Conservation (phyloP, 2,888 invertebrate genomes). For the Fragum sueziense region DNA sequence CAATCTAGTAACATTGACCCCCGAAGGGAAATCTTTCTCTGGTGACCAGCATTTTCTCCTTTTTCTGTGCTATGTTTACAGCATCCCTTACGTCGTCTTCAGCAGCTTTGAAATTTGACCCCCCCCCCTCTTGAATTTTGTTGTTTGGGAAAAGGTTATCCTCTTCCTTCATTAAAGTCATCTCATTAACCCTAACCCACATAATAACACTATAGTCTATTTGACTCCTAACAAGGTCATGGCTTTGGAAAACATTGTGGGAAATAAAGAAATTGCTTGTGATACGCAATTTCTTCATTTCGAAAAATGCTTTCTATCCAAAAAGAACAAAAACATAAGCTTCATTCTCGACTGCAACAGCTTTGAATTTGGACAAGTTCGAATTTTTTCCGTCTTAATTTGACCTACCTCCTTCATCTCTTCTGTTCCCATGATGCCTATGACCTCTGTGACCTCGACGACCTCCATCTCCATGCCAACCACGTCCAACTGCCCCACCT, state of each 20-base stretch:
- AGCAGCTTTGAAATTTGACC: neutral
- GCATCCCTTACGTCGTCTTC: neutral
- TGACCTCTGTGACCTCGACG: slow-evolving; percentile 14
- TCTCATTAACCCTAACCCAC: neutral
- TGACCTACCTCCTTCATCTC: neutral
- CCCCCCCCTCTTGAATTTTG: neutral
- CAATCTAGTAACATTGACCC: neutral
- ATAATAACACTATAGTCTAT: neutral
- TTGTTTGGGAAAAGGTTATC: neutral
- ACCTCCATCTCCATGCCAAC: neutral
- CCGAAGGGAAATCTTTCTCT: neutral
- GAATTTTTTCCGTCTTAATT: neutral
- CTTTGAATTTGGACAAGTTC: too few relatives aligned
- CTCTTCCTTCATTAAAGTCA: neutral
- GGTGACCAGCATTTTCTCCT: neutral
- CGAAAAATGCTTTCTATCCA: neutral
- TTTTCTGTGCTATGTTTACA: neutral
- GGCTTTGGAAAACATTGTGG: too few relatives aligned
- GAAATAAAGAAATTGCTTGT: too few relatives aligned
- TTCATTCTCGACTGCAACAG: too few relatives aligned
- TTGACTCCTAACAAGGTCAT: neutral
- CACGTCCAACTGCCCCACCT: too few relatives aligned
- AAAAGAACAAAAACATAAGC: neutral
- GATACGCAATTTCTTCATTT: too few relatives aligned
- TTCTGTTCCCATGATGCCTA: slow-evolving; percentile 2